Conservation (phyloP, 2,888 invertebrate genomes). For the Pecten maximus region DNA sequence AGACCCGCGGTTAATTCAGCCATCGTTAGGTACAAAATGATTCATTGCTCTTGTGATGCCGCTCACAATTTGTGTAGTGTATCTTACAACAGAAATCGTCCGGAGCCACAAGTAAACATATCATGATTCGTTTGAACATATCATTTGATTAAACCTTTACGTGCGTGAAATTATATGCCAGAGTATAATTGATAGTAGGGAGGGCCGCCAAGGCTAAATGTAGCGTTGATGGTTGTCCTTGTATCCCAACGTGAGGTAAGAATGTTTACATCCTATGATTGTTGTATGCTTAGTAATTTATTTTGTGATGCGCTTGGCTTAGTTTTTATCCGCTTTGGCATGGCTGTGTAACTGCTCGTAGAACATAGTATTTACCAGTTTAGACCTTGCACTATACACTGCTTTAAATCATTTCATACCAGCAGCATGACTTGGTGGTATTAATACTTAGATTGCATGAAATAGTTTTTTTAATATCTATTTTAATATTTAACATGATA, state of each 20-base stretch:
- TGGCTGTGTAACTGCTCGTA: not conserved
- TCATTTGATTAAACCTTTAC: not conserved
- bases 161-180: constrained; percentile 4
- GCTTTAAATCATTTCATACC: not conserved
- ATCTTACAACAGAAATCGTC: not conserved
- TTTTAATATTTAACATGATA: not conserved
- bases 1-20: not conserved
- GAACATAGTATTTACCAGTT: not conserved
- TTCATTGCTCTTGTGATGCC: not conserved
- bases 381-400: not conserved
- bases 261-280: not conserved
- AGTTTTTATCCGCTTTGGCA: constrained; percentile 5
- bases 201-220: not conserved
- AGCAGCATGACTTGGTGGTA: not conserved
- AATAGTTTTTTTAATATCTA: not conserved
- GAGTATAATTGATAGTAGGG: not conserved
- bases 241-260: constrained; percentile 1
- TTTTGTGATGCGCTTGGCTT: not conserved
- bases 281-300: not conserved
- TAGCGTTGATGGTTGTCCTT: not conserved
- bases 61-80: not conserved
- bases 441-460: not conserved
- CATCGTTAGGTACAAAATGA: not conserved
- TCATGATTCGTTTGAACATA: not conserved
- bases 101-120: not conserved